Evolutionary conservation across 2,113 vertebrate species (phyloP), one percentile per base, ranked within the genome.

Genomic region (Bos indicus): DNA sequence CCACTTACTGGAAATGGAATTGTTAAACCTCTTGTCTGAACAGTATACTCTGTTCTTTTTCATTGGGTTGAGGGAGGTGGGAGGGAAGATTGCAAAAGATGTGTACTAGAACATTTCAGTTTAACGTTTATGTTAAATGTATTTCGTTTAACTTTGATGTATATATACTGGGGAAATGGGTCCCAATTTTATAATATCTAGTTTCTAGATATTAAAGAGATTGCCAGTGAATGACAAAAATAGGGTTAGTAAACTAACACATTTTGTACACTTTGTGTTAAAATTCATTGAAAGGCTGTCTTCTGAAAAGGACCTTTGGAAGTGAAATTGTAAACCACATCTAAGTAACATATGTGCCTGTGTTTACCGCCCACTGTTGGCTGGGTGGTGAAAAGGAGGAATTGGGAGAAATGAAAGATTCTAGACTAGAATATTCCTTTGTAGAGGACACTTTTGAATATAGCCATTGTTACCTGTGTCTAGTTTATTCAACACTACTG

Each of bases 381-480:
- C 19, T 74, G 71, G 71, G 13, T 52, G 67, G 59, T 26, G 17
- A 43, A 43, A 52, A 77, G 77, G 14, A 93, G 56, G 52, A 81
- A 25, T 4, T 71, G 6, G 83, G 82, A 77, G 64, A 78, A 84
- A 74, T 74, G 71, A 43, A 74, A 74, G 67, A 25, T 74, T 74
- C 71, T 43, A 40, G 71, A 43, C 11, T 43, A 81, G 56, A 88
- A 48, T 85, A 64, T 94, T 97, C 11, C 17, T 83, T 9, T 19
- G 13, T 46, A 88, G 95, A 96, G 74, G 96, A 96, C 64, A 96
- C 86, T 95, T 96, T 88, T 40, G 85, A 59, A 77, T 93, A 52
- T 25, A 95, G 87, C 88, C 88, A 88, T 82, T 67, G 88, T 96
- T 95, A 92, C 78, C n/a, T 94, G 56, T 98, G 84, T 96, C n/a